phyloP scores from a whole-genome alignment of 2,797 vertebrate genomes.

The Acanthurus lineatus region DNA sequence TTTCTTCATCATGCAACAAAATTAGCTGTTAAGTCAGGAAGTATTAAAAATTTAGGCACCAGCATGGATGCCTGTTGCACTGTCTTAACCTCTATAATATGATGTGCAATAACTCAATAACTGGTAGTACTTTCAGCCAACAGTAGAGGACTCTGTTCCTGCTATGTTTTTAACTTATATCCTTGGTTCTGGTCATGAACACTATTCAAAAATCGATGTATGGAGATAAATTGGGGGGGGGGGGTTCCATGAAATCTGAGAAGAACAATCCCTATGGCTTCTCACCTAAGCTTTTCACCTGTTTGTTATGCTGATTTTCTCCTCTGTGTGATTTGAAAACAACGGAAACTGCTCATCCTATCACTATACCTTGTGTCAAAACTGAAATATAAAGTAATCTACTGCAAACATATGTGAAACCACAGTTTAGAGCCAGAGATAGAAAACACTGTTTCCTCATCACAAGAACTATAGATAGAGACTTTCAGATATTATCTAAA shows the following conservation, averaged over 20 bases:
- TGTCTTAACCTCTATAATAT: not conserved
- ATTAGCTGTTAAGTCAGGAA: not conserved
- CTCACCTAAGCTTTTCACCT: conserved; percentile 4
- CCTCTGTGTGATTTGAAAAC: not conserved
- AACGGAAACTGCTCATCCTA: not conserved
- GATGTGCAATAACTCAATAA: conserved; percentile 4
- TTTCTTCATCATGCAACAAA: not conserved
- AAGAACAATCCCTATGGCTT: not conserved
- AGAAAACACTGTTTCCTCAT: conserved; percentile 9
- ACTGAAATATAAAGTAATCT: conserved; percentile 1
- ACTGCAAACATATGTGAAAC: conserved; percentile 7
- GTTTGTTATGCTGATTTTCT: conserved; percentile 2
- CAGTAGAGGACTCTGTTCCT: conserved; percentile 77
- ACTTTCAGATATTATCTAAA: conserved; percentile 30
- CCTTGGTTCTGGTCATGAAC: conserved; percentile 27
- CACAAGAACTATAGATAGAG: conserved; percentile 22
- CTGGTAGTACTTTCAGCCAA: conserved; percentile 57
- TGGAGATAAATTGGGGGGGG: not conserved
- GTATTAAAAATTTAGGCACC: not conserved
- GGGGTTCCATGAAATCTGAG: conserved; percentile 1
- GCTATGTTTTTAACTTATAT: conserved; percentile 21
- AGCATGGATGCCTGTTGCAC: conserved; percentile 27
- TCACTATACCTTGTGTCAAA: not conserved
- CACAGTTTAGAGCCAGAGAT: not conserved
- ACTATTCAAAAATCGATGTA: conserved; percentile 28